Base-by-base conservation (phyloP, 2,888 invertebrate genomes). In the Noctua fimbriata region DNA sequence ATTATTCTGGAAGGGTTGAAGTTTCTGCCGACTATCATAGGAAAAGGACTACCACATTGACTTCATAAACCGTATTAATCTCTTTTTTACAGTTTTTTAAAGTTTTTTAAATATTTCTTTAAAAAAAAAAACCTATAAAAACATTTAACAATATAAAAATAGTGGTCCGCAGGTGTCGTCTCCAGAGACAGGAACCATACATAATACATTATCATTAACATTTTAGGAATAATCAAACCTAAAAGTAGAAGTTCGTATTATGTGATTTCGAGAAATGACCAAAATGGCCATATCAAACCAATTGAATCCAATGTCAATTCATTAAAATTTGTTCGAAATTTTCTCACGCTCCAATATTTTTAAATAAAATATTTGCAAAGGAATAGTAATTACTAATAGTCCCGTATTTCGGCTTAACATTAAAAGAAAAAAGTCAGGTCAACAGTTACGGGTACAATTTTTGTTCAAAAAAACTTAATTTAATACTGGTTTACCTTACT, bases 301-400 rank as follows among this genome's bases (percentile, higher is more conserved):
- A 60, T 80, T 28, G 2, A 44, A 47, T 36, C 3, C 80, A 80
- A 80, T 84, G 80, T 85, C 36, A 84, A 79, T 55, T 44, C 0
- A 0, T 60, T 47, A 47, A 47, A 47, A 16, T 16, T 66, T 41
- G 21, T 49, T 21, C 12, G 1, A 21, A 0, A n/a, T 67, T 44
- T 81, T 84, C 69, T 32, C 85, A 81, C 80, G 80, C 9, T 84
- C 60, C 36, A 60, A n/a, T 47, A 32, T 79, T 79, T 65, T 44
- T 28, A 6, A 80, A 32, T 18, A 32, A 78, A 70, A 24, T 81
- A 41, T n/a, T 63, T 49, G 32, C 7, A 16, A 21, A 32, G 6
- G 3, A 49, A 41, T 5, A 6, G 0, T 41, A 41, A 18, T 4
- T 28, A 41, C 44, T 14, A 24, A 58, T n/a, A 3, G 44, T 58